phyloP scores from a whole-genome alignment of 2,888 invertebrate genomes.

The Drosophila mettleri region DNA sequence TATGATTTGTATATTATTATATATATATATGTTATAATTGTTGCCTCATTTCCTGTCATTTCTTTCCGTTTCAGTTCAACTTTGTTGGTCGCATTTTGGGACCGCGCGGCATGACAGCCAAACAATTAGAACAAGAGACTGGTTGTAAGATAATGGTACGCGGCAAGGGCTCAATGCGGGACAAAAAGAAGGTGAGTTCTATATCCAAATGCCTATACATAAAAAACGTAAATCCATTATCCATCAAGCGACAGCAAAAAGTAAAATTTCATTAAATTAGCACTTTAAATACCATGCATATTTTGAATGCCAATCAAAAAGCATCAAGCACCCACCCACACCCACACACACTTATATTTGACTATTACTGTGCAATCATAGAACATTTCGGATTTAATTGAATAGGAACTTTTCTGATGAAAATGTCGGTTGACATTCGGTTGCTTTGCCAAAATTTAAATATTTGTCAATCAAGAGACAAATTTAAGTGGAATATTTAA shows the following conservation, averaged over 20 bases:
- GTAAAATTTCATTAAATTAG: slow-evolving; percentile 11
- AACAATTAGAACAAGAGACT: slow-evolving; percentile 99
- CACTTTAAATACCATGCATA: slow-evolving; percentile 33
- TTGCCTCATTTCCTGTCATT: slow-evolving; percentile 68
- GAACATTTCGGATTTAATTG: slow-evolving; percentile 37
- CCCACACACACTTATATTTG: neutral
- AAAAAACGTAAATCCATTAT: slow-evolving; percentile 2
- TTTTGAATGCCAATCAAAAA: slow-evolving; percentile 39
- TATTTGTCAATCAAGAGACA: slow-evolving; percentile 50
- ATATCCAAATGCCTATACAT: neutral
- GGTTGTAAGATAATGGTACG: slow-evolving; percentile 99
- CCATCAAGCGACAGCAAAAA: neutral
- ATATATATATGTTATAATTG: slow-evolving; percentile 40
- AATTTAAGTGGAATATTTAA: slow-evolving; percentile 13
- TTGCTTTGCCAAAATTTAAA: slow-evolving; percentile 62
- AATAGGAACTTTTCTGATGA: slow-evolving; percentile 24
- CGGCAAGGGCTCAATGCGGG: slow-evolving; percentile 99
- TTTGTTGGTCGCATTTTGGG: slow-evolving; percentile 99
- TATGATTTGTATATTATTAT: slow-evolving; percentile 26
- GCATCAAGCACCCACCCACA: slow-evolving; percentile 7
- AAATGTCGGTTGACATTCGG: slow-evolving; percentile 60
- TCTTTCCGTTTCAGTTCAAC: slow-evolving; percentile 94
- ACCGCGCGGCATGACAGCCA: slow-evolving; percentile 99
- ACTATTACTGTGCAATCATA: slow-evolving; percentile 14
- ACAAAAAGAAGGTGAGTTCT: slow-evolving; percentile 98